These are phyloP conservation scores for Holacanthella duospinosa DNA, from an alignment of 2,888 invertebrate species.

Conservation along the genomic window DNA sequence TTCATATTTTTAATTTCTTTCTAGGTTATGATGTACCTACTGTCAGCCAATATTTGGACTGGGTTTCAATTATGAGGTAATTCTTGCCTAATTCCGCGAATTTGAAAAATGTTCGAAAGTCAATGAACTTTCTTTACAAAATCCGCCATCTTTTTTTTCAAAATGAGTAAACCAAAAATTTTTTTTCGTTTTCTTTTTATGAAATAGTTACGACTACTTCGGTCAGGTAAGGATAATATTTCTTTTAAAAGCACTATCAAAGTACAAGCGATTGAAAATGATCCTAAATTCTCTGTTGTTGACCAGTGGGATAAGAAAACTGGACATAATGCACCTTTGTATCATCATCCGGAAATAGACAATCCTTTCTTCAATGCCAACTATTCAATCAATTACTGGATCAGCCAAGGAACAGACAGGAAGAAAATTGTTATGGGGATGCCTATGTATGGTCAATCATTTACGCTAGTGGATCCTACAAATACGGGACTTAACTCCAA, in stretches of 20 bases:
- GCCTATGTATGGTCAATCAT: slow-evolving; percentile 82
- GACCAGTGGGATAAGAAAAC: slow-evolving; percentile 57
- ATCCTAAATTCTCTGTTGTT: too few species aligned
- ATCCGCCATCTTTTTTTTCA: too few species aligned
- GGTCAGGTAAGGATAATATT: too few species aligned
- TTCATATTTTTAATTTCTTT: not conserved
- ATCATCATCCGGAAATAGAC: slow-evolving; percentile 59
- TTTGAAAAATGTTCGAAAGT: too few species aligned
- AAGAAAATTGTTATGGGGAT: slow-evolving; percentile 73
- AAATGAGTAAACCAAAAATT: too few species aligned
- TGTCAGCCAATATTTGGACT: slow-evolving; percentile 66
- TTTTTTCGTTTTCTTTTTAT: too few species aligned
- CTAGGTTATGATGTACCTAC: slow-evolving; percentile 67
- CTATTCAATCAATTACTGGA: slow-evolving; percentile 78
- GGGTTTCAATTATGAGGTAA: slow-evolving; percentile 87
- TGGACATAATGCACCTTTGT: slow-evolving; percentile 82
- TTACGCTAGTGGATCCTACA: slow-evolving; percentile 58
- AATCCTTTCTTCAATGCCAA: slow-evolving; percentile 73
- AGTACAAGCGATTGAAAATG: too few species aligned
- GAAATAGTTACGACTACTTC: slow-evolving; percentile 82
- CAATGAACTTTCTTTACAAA: too few species aligned
- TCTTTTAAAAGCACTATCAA: too few species aligned
- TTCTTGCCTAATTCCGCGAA: too few species aligned
- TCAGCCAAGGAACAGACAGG: slow-evolving; percentile 63
- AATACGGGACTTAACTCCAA: slow-evolving; percentile 61